A percentile compares a stretch with the other conserved stretches of the same genome.
Evolutionary conservation across 2,888 invertebrate genomes (phyloP).

Genomic region (Synanthedon andrenaeformis): DNA sequence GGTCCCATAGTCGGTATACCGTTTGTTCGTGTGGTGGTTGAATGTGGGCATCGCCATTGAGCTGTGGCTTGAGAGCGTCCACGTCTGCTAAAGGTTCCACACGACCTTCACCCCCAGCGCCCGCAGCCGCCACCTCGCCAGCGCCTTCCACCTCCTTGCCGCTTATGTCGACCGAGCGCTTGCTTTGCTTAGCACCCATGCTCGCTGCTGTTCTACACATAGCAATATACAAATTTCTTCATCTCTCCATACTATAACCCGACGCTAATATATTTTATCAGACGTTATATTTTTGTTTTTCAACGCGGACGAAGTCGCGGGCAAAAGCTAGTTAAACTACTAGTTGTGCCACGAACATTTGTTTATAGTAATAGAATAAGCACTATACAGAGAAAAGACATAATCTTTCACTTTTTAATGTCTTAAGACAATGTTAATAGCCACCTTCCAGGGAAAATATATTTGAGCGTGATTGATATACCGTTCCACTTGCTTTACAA

Average conservation of each 20-base stretch:
- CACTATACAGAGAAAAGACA: too few species aligned
- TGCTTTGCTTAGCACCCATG: constrained; percentile 90
- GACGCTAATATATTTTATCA: too few species aligned
- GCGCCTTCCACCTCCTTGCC: constrained; percentile 75
- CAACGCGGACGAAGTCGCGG: too few species aligned
- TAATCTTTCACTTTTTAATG: too few species aligned
- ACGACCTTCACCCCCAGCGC: constrained; percentile 75
- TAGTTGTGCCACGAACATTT: too few species aligned
- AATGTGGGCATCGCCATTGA: constrained; percentile 79
- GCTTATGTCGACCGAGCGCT: constrained; percentile 88
- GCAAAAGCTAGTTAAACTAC: too few species aligned
- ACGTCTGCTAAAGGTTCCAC: constrained; percentile 82
- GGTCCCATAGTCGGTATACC: constrained; percentile 29
- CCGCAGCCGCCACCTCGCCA: constrained; percentile 70
- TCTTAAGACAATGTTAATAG: too few species aligned
- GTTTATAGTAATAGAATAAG: too few species aligned
- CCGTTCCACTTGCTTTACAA: too few species aligned
- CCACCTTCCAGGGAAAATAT: too few species aligned
- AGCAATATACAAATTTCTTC: background rate
- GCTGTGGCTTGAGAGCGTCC: constrained; percentile 79
- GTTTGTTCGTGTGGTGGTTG: constrained; percentile 67
- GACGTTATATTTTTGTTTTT: too few species aligned
- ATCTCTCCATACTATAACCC: background rate
- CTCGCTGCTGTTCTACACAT: constrained; percentile 39
- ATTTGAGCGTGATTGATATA: too few species aligned